Percentiles rank a stretch among this genome's conserved stretches.
Conservation (phyloP, 2,888 invertebrate species). For the Agrochola macilenta region DNA sequence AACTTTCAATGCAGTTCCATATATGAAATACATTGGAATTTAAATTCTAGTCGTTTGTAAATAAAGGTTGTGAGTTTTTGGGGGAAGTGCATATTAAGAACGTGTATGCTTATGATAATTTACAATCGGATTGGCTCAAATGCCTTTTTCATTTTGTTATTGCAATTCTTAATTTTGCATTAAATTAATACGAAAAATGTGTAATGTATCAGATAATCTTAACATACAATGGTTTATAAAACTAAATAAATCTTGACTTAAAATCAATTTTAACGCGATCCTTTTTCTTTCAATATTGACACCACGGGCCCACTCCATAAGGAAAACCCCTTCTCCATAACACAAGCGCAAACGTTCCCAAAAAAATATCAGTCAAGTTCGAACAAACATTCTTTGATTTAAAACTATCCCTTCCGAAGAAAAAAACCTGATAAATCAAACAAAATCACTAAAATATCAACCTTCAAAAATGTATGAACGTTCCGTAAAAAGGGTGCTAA, state of each 20-base stretch:
- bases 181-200: background rate
- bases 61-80: conserved; percentile 7
- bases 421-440: conserved; percentile 54
- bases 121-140: conserved; percentile 54
- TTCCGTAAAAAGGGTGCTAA: conserved; percentile 21
- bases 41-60: conserved; percentile 1
- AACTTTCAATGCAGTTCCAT: background rate
- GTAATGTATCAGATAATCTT: background rate
- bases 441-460: conserved; percentile 62
- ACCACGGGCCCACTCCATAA: background rate
- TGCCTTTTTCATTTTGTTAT: conserved; percentile 15
- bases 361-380: conserved; percentile 47
- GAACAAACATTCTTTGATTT: conserved; percentile 52
- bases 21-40: conserved; percentile 8
- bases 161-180: background rate
- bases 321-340: conserved; percentile 13
- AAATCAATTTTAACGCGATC: background rate
- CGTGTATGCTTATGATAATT: conserved; percentile 53
- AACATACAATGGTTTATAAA: too few species aligned
- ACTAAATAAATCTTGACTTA: background rate
- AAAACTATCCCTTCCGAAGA: conserved; percentile 45
- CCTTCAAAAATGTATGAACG: conserved; percentile 57
- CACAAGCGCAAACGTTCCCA: conserved; percentile 22
- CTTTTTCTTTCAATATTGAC: conserved; percentile 10
- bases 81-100: background rate